Conservation (phyloP, 2,797 vertebrate species). For the Trachurus trachurus region DNA sequence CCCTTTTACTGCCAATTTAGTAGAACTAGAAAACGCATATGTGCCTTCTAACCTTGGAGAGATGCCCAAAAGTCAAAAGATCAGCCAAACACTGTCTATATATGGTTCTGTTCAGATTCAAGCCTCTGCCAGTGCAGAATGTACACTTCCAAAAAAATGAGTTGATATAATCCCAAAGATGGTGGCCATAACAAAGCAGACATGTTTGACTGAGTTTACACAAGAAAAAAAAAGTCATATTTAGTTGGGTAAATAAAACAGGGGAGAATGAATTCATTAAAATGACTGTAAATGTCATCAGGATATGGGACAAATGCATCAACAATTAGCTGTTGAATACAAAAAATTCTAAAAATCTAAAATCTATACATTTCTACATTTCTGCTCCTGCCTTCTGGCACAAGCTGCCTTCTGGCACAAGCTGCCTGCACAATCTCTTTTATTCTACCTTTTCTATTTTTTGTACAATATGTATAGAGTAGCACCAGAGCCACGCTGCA, state of each 20-base stretch:
- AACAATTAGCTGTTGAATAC: background rate
- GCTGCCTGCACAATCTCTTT: background rate
- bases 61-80: conserved; percentile 60
- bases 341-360: background rate
- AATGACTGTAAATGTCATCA: background rate
- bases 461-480: background rate
- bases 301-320: background rate
- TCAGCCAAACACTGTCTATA: conserved; percentile 59
- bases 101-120: conserved; percentile 60
- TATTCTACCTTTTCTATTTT: conserved; percentile 1
- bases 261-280: background rate
- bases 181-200: conserved; percentile 18
- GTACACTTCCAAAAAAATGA: conserved; percentile 12
- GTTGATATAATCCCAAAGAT: conserved; percentile 36
- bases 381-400: too few relatives aligned
- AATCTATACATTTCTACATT: background rate
- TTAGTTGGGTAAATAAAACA: conserved; percentile 13
- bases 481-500: background rate
- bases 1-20: conserved; percentile 44
- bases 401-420: too few relatives aligned
- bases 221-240: conserved; percentile 19
- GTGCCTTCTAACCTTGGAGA: conserved; percentile 57
- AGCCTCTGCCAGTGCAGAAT: conserved; percentile 11
- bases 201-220: conserved; percentile 19
- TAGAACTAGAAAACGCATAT: conserved; percentile 34